phyloP scores from a whole-genome alignment of 2,797 vertebrate genomes.

The Leucoraja ocellata region DNA sequence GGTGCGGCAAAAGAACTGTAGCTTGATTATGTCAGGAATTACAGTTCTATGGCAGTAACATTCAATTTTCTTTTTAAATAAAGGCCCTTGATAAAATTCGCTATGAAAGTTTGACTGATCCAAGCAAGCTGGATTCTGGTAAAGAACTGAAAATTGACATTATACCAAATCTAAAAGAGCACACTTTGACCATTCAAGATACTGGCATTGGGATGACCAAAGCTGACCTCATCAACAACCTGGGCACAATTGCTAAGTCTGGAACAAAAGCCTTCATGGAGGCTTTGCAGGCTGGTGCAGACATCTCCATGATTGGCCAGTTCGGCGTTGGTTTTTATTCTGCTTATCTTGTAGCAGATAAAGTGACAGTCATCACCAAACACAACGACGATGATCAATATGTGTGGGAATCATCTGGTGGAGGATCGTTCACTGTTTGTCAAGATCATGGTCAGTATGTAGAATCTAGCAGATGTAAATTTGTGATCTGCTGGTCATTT shows the following conservation, averaged over 20 bases:
- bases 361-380: slow-evolving; percentile 63
- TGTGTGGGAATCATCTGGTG: slow-evolving; percentile 66
- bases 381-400: slow-evolving; percentile 66
- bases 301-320: slow-evolving; percentile 66
- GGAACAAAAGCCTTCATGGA: slow-evolving; percentile 67
- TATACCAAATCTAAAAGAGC: slow-evolving; percentile 53
- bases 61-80: slow-evolving; percentile 34
- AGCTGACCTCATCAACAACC: slow-evolving; percentile 66
- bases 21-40: not conserved
- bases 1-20: no score
- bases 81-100: slow-evolving; percentile 62
- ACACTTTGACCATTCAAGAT: slow-evolving; percentile 54
- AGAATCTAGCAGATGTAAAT: no score
- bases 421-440: slow-evolving; percentile 60
- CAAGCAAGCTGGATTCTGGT: slow-evolving; percentile 58
- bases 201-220: slow-evolving; percentile 68
- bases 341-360: slow-evolving; percentile 63
- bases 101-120: slow-evolving; percentile 60
- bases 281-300: slow-evolving; percentile 63
- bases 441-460: slow-evolving; percentile 55
- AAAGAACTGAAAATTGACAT: slow-evolving; percentile 58
- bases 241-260: slow-evolving; percentile 66
- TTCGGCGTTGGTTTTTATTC: slow-evolving; percentile 71
- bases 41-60: not conserved
- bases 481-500: no score